phyloP scores from a whole-genome alignment of 2,797 vertebrate species.

The Siniperca undulata region DNA sequence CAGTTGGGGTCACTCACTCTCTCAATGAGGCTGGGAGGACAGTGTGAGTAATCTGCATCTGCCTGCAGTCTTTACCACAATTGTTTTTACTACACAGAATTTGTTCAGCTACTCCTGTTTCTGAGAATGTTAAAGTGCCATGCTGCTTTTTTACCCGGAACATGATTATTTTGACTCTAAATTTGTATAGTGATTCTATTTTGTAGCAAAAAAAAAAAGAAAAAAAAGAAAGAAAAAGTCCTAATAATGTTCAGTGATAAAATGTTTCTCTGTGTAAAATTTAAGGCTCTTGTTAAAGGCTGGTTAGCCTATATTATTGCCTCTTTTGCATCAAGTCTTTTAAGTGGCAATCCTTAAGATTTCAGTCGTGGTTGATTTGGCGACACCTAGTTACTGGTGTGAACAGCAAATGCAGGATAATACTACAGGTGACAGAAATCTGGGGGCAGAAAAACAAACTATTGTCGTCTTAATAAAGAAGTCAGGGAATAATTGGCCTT shows the following conservation, averaged over 20 bases:
- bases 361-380: too few species aligned
- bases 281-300: neutral
- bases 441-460: too few species aligned
- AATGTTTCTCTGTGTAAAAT: neutral
- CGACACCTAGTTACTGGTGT: too few species aligned
- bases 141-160: neutral
- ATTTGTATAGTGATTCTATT: neutral
- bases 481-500: too few species aligned
- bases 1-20: neutral
- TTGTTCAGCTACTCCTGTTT: neutral
- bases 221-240: neutral
- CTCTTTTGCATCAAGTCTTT: neutral
- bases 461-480: too few species aligned
- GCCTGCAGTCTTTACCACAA: neutral
- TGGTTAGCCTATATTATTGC: neutral
- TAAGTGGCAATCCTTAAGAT: too few species aligned
- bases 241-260: neutral
- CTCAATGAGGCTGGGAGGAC: neutral
- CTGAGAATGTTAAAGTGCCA: neutral
- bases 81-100: constrained; percentile 1
- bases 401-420: too few species aligned
- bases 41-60: neutral
- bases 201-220: neutral
- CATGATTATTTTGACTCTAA: neutral
- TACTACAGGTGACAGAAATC: too few species aligned